Base-by-base conservation (phyloP, 2,797 vertebrate species). In the Xiphophorus birchmanni region DNA sequence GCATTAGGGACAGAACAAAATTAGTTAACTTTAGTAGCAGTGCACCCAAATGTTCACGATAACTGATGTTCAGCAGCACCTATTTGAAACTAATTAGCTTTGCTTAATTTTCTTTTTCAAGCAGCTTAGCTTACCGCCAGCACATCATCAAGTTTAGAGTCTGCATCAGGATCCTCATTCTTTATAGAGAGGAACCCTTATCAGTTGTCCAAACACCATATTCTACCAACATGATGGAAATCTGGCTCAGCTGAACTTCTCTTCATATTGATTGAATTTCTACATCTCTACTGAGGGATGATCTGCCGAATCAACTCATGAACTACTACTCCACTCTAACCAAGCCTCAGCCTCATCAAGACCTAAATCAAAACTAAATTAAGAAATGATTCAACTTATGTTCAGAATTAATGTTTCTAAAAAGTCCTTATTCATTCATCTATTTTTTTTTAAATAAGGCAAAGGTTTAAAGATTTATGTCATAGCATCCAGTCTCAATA, bases 1-100 rank as follows among this genome's bases (percentile, higher is more conserved):
- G 76, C 73, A 71, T 40, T 42, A 50, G 23, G 26, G 32, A 42
- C 48, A 48, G n/a, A 18, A 26, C 13, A 40, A 79, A 86, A 73
- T 21, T 35, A 73, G 63, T 5, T 63, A 18, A 69, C 60, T 10
- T 71, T 5, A 45, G 60, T 47, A 44, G 18, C 18, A 73, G 40
- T 58, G 4, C 26, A 32, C 18, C 4, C 2, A 37, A 37, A 5
- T 56, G 10, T 56, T 56, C 54, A 67, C 2, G n/a, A 60, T 60
- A 40, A 35, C 76, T 47, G 21, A 23, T 42, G 29, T 40, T 15
- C 9, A 82, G 9, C 3, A 58, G 6, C 75, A 60, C 58, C 54
- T 23, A 71, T 73, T 52, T 75, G 8, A 75, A 75, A 13, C 17
- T 2, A 48, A 21, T 76, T 0, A 60, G 21, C 13, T 32, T 47